Conservation (phyloP, 2,888 invertebrate genomes). For the Glaucopsyche alexis region DNA sequence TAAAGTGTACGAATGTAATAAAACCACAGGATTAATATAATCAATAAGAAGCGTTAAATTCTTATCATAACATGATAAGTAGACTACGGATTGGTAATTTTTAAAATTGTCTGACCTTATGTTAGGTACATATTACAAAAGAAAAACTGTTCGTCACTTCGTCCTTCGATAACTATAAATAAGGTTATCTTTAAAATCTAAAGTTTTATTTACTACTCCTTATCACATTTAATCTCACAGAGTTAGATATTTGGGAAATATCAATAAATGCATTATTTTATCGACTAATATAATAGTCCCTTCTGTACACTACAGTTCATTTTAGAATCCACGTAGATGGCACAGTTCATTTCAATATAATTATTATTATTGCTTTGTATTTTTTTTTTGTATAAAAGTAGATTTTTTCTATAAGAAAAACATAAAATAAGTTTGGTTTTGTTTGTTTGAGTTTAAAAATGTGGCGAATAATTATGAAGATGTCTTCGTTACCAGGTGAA, state of each 20-base stretch:
- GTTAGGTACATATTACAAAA: background rate
- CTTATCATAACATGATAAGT: background rate
- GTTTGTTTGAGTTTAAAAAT: background rate
- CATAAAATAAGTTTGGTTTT: background rate
- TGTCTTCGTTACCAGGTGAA: background rate
- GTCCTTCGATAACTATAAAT: conserved; percentile 23
- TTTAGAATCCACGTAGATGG: too few species aligned
- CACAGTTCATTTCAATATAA: too few species aligned
- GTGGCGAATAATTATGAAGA: background rate
- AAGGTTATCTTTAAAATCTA: conserved; percentile 20
- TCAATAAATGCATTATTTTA: conserved; percentile 1
- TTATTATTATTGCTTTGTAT: background rate
- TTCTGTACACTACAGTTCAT: background rate
- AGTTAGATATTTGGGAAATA: background rate
- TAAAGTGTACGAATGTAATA: background rate
- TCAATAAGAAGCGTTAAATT: background rate
- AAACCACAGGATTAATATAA: background rate
- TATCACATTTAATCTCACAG: conserved; percentile 13
- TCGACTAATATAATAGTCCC: too few species aligned
- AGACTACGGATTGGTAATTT: background rate
- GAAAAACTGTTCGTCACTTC: background rate
- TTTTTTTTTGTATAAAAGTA: background rate
- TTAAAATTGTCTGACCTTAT: background rate
- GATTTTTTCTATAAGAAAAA: background rate
- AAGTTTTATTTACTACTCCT: conserved; percentile 2